Percentiles rank a stretch among this genome's conserved stretches.
phyloP scores from a whole-genome alignment of 2,113 vertebrate species.

The Tetrax tetrax region DNA sequence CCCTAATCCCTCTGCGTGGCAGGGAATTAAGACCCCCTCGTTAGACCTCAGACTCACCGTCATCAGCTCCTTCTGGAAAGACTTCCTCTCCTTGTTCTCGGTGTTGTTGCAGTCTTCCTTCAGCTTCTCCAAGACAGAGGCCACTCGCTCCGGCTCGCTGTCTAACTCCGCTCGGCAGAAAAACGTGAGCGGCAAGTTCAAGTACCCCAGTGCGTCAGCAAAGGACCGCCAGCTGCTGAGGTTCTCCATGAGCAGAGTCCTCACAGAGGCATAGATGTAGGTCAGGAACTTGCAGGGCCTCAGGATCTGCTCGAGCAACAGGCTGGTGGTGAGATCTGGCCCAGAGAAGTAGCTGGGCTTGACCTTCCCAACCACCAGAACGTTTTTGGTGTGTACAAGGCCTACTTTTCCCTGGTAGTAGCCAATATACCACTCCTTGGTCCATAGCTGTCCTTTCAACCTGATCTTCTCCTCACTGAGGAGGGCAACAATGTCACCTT shows the following conservation, averaged over 20 bases:
- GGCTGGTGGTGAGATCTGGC: constrained; percentile 86
- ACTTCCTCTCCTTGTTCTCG: constrained; percentile 89
- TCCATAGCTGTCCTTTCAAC: constrained; percentile 94
- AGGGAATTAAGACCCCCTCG: accelerated
- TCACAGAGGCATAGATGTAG: constrained; percentile 94
- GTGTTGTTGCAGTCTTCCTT: constrained; percentile 94
- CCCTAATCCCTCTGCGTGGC: accelerated
- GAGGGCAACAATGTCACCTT: constrained; percentile 89
- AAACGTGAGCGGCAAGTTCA: constrained; percentile 82
- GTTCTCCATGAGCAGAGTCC: constrained; percentile 96
- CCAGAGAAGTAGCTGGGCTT: constrained; percentile 85
- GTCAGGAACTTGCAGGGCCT: constrained; percentile 95
- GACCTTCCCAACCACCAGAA: constrained; percentile 87
- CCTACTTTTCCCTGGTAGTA: constrained; percentile 92
- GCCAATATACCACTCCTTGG: constrained; percentile 96
- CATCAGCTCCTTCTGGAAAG: constrained; percentile 97
- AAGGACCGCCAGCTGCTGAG: constrained; percentile 92
- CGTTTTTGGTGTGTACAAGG: constrained; percentile 91
- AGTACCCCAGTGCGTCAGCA: constrained; percentile 89
- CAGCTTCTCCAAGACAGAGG: constrained; percentile 90
- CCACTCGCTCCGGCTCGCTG: constrained; percentile 91
- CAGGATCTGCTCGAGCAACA: constrained; percentile 90
- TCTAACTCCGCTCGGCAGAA: constrained; percentile 92
- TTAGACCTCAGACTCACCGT: constrained; percentile 76
- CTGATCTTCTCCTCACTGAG: constrained; percentile 93